phyloP scores from a whole-genome alignment of 2,113 vertebrate species.

The Agelaius tricolor region DNA sequence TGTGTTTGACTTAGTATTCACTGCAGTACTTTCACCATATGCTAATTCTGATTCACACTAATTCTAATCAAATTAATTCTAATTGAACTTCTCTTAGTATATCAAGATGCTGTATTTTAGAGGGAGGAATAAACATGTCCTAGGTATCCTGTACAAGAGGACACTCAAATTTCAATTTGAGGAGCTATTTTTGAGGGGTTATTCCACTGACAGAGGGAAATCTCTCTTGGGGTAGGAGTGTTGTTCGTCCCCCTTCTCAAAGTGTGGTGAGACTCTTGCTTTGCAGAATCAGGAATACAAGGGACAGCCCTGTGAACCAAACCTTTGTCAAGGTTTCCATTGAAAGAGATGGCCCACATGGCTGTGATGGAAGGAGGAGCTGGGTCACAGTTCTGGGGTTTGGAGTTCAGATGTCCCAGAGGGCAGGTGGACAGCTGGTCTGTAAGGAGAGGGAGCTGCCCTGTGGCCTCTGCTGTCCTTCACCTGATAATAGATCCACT shows the following conservation, averaged over 20 bases:
- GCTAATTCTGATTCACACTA: neutral
- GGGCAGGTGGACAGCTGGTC: neutral
- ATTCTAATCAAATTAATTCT: neutral
- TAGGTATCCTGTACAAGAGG: neutral
- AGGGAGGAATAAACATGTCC: neutral
- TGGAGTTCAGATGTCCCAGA: neutral
- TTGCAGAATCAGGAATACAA: neutral
- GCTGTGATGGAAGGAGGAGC: neutral
- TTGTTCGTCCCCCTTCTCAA: neutral
- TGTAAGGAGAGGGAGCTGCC: neutral
- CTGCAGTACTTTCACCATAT: neutral
- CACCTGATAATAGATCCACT: fast-evolving
- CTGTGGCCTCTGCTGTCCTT: neutral
- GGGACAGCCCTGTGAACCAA: neutral
- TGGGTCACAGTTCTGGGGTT: neutral
- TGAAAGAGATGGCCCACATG: neutral
- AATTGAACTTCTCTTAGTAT: neutral
- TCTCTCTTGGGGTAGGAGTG: neutral
- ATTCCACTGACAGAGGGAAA: neutral
- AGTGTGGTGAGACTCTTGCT: neutral
- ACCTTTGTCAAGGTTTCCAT: neutral
- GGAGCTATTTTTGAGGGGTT: neutral
- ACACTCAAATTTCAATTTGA: neutral
- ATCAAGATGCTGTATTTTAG: neutral
- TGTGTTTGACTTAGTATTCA: neutral